Base-by-base conservation (phyloP, 2,888 invertebrate genomes). In the Cheilosia impressa region DNA sequence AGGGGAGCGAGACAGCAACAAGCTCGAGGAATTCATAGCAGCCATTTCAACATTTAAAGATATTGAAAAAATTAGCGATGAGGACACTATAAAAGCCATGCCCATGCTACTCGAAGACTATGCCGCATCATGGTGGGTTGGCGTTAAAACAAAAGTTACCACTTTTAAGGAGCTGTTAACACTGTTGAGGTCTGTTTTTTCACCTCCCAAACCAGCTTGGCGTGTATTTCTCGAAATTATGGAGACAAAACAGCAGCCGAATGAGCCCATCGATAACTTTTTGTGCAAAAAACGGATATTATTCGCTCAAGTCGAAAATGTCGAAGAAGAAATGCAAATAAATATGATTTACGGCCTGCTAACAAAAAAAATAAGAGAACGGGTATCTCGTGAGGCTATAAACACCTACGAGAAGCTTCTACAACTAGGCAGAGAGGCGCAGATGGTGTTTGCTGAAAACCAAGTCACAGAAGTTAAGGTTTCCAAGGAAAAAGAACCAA, bases 81-180 rank as follows among this genome's bases (percentile, higher is more conserved):
- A 6, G 10, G 73, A 85, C 19, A 78, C 87, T 4, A 34, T 87
- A 9, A 34, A 69, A 13, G 87, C 81, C 24, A 63, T 87, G 53
- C 80, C 83, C 1, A 50, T 88, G 13, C 41, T 87, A 1, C 47
- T 87, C 0, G 78, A 79, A 10, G 87, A 85, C 15, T 69, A 80
- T 65, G 87, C 87, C 24, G 79, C 87, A 7, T 77, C 68, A 1
- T 87, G 87, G 87, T 87, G 87, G 88, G 72, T 83, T 41, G 87
- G 84, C 7, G 65, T 27, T 13, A 31, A 63, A 34, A 1, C 47
- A n/a, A 63, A 52, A 15, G 17, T 65, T 2, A 65, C 22, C 0
- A 65, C 31, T 3, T 80, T 80, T 63, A 43, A 62, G 9, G 82
- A 85, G 27, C 68, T 83, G 7, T 45, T 87, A n/a, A 45, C 41